phyloP scores from a whole-genome alignment of 2,113 vertebrate genomes.

The Corvus moneduloides region DNA sequence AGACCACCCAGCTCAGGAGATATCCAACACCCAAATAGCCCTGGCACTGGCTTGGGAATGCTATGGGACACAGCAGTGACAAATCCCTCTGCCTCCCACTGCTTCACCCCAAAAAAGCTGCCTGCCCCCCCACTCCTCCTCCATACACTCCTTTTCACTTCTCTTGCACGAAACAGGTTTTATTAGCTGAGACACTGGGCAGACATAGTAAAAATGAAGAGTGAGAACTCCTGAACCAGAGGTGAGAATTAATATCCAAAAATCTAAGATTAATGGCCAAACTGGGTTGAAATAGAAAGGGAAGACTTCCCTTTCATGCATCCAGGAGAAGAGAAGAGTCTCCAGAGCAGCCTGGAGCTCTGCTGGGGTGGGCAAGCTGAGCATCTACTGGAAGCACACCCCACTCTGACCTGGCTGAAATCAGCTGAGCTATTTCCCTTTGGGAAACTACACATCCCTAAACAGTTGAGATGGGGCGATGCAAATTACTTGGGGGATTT shows the following conservation, averaged over 20 bases:
- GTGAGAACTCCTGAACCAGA: background rate
- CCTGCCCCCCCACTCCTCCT: background rate
- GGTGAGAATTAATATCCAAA: background rate
- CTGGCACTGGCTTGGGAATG: accelerated
- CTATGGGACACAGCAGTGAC: background rate
- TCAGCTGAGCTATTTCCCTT: background rate
- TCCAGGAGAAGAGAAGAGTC: background rate
- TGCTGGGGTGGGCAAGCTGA: background rate
- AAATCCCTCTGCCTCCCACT: background rate
- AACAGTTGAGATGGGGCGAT: accelerated
- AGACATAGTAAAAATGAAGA: background rate
- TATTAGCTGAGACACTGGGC: background rate
- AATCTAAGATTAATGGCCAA: background rate
- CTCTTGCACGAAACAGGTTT: background rate
- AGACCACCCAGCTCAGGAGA: background rate
- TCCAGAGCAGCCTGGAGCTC: background rate
- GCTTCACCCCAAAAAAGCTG: background rate
- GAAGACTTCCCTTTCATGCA: background rate
- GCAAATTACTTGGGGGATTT: background rate
- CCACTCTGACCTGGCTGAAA: background rate
- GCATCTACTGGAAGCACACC: background rate
- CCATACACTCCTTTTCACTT: background rate
- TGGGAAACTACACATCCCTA: background rate
- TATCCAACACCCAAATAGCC: background rate
- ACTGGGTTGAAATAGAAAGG: background rate